A percentile compares a stretch with the other conserved stretches of the same genome.
Conservation (phyloP, 1,140 invertebrate genomes). For the Rhagoletis pomonella region DNA sequence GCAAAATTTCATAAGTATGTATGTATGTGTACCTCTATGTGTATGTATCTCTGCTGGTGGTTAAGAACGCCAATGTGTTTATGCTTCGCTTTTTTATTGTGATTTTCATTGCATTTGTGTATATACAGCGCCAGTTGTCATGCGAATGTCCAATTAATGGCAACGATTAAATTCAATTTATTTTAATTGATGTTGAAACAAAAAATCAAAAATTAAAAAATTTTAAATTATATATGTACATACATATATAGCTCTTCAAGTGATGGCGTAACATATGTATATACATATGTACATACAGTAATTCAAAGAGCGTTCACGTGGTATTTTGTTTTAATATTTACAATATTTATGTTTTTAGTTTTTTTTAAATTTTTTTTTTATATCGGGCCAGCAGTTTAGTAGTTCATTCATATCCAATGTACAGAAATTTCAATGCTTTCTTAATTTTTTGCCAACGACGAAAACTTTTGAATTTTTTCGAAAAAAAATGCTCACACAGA, state of each 20-base stretch:
- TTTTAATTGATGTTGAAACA: slow-evolving; percentile 44
- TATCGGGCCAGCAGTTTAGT: too few species aligned
- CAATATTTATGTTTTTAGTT: too few species aligned
- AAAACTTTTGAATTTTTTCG: too few species aligned
- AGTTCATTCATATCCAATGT: too few species aligned
- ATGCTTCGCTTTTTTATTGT: not conserved
- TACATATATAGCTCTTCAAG: not conserved
- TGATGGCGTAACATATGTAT: not conserved
- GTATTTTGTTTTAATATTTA: not conserved
- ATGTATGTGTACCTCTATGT: not conserved
- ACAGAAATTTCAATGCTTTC: too few species aligned
- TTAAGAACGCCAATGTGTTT: not conserved
- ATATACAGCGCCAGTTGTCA: not conserved
- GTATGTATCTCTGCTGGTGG: not conserved
- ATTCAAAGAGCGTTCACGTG: too few species aligned
- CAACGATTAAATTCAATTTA: slow-evolving; percentile 36
- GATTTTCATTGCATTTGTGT: slow-evolving; percentile 25
- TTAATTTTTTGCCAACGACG: too few species aligned
- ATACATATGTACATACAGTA: not conserved
- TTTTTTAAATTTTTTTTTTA: too few species aligned
- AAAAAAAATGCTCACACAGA: too few species aligned
- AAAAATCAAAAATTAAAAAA: not conserved
- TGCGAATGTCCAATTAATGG: slow-evolving; percentile 41
- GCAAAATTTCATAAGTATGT: not conserved
- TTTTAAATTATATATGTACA: not conserved